Conservation (phyloP, 2,797 vertebrate genomes). For the Pempheris klunzingeri region DNA sequence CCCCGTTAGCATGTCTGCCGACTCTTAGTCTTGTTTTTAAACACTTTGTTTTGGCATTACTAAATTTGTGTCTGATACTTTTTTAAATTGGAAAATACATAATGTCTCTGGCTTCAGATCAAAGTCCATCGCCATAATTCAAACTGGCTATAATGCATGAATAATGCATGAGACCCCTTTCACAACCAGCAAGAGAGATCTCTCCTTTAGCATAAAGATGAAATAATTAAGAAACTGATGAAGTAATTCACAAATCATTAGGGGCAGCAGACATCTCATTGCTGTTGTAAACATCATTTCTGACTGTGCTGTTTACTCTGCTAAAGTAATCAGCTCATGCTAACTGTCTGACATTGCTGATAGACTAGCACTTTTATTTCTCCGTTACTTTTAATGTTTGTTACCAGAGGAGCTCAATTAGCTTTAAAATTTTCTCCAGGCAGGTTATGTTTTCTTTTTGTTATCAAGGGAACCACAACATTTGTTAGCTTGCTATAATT, state of each 20-base stretch:
- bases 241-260: not conserved
- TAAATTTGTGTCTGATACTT: not conserved
- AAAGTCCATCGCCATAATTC: not conserved
- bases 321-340: not conserved
- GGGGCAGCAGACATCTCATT: not conserved
- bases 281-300: not conserved
- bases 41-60: not conserved
- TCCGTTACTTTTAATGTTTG: not conserved
- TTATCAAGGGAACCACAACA: not conserved
- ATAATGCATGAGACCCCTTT: not conserved
- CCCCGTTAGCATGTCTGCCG: not conserved
- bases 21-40: not conserved
- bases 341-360: not conserved
- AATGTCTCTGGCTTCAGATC: not conserved
- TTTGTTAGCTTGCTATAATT: slow-evolving; percentile 14
- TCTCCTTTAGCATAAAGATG: not conserved
- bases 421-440: not conserved
- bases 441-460: not conserved
- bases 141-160: not conserved
- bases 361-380: not conserved
- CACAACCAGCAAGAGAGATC: not conserved
- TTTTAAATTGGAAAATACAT: not conserved
- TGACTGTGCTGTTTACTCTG: not conserved
- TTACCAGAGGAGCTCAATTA: not conserved
- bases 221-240: not conserved